Conservation (phyloP, 2,888 invertebrate genomes). For the Diplazon laetatorius region DNA sequence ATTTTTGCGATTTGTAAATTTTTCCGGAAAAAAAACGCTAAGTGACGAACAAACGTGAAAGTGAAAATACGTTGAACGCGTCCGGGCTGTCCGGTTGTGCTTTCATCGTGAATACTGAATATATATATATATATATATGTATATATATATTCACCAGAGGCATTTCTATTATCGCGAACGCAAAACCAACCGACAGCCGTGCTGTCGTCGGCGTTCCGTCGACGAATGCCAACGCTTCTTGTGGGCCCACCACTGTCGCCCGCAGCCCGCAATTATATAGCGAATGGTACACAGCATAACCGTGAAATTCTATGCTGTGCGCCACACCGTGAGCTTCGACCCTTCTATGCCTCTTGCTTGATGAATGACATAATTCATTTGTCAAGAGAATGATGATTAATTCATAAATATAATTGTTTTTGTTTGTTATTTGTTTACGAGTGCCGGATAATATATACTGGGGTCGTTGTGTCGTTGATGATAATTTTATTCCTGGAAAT, state of each 20-base stretch:
- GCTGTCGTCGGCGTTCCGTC: background rate
- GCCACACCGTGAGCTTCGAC: background rate
- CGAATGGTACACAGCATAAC: background rate
- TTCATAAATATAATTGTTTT: background rate
- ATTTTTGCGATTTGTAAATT: no score
- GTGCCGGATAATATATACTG: no score
- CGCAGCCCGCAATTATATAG: constrained; percentile 7
- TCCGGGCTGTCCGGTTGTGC: background rate
- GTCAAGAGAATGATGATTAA: background rate
- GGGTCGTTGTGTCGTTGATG: background rate
- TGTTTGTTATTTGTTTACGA: no score
- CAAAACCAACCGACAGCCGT: background rate
- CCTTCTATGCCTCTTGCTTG: no score
- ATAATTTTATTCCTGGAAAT: background rate
- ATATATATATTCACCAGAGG: constrained; percentile 17
- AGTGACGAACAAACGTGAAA: no score
- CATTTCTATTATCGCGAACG: background rate
- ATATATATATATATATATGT: no score
- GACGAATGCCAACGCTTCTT: constrained; percentile 15
- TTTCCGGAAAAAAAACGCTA: no score
- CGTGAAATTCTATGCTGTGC: background rate
- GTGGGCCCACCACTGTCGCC: background rate
- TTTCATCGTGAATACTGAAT: constrained; percentile 6
- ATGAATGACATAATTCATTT: background rate
- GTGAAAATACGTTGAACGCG: no score